Base-by-base conservation (phyloP, 2,797 vertebrate species). In the Cyprinella venusta region DNA sequence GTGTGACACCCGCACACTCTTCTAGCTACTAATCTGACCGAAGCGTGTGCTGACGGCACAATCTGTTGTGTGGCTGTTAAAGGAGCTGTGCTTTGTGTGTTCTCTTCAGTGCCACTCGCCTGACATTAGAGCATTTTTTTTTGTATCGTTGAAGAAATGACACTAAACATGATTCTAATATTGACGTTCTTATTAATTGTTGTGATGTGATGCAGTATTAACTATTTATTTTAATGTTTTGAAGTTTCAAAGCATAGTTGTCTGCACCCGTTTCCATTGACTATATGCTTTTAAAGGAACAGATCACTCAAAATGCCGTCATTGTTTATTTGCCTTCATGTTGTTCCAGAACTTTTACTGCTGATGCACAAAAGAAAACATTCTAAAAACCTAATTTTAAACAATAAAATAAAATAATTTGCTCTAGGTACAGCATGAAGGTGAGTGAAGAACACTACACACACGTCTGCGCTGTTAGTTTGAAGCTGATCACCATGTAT, bases 1-100 rank as follows among this genome's bases (percentile, higher is more conserved):
- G 92, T 94, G 94, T 95, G 95, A 96, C 90, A 92, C 95, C 94
- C 95, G 93, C 94, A 96, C 76, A 95, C 91, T 92, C 94, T 94
- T 93, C 94, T 92, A 94, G 94, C 94, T 96, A 94, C 91, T 97
- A 96, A 97, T 94, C 87, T 84, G 4, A 24, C 64, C 87, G 89
- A 92, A 88, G 91, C 88, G 71, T 85, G 74, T 82, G 85, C 54
- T 90, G 87, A 80, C 86, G 18, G 84, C 83, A 89, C 21, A 87
- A 80, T 87, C 89, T 89, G 82, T 88, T 89, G 91, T 89, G 67
- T 52, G 65, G 54, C 61, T 40, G 50, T 19, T 52, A 64, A 63
- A 56, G 24, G 40, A 52, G 24, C 36, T 40, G n/a, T 45, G 36
- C 80, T 85, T 85, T 87, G 86, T 38, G 48, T 67, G 36, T 76